Evolutionary conservation across 2,888 invertebrate species (phyloP).

Genomic region (Parthenolecanium corni): DNA sequence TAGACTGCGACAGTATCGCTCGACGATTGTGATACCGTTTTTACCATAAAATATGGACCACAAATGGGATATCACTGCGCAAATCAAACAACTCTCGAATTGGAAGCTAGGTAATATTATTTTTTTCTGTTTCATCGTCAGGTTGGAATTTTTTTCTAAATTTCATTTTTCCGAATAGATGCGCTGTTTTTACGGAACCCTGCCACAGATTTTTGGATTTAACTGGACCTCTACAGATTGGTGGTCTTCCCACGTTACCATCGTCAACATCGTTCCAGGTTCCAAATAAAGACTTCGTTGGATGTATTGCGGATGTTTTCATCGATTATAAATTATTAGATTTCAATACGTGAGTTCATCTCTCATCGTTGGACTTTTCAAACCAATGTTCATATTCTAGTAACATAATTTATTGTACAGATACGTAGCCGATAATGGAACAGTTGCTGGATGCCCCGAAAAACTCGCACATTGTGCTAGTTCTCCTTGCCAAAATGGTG

Average conservation of each 20-base stretch:
- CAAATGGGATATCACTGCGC: constrained; percentile 70
- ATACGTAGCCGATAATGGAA: constrained; percentile 81
- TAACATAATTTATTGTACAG: constrained; percentile 38
- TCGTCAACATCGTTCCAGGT: constrained; percentile 38
- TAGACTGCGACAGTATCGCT: constrained; percentile 70
- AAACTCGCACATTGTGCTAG: constrained; percentile 71
- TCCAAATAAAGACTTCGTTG: constrained; percentile 61
- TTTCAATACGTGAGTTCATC: constrained; percentile 52
- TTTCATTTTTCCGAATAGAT: background rate
- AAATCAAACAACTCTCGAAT: constrained; percentile 55
- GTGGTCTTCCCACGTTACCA: constrained; percentile 75
- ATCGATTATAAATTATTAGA: constrained; percentile 79
- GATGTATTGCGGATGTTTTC: constrained; percentile 79
- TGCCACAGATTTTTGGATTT: constrained; percentile 66
- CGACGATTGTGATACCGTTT: constrained; percentile 76
- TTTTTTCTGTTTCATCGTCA: background rate
- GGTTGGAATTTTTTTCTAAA: background rate
- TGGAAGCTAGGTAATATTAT: constrained; percentile 52
- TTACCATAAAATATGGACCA: constrained; percentile 58
- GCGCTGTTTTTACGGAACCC: constrained; percentile 16
- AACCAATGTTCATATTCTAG: background rate
- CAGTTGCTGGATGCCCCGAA: constrained; percentile 74
- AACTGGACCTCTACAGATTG: constrained; percentile 78
- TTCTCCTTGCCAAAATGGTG: constrained; percentile 78
- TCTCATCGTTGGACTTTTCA: background rate